These are phyloP conservation scores for Uria aalge DNA, from an alignment of 2,113 vertebrate genomes.

Conservation along the genomic window DNA sequence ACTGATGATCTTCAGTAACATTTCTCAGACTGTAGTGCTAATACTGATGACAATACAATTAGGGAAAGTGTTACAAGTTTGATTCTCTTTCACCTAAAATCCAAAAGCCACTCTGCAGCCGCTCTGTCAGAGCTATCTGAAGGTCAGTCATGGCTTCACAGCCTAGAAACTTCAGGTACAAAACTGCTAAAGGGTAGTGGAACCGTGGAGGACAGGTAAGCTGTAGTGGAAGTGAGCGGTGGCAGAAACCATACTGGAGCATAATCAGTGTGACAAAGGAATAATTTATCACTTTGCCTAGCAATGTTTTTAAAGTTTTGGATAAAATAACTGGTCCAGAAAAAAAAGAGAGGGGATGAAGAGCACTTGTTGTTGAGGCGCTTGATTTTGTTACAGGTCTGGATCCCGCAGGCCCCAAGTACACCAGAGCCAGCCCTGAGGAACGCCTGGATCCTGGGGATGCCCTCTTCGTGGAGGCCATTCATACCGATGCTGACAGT, in stretches of 20 bases:
- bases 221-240: fast-evolving
- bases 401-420: constrained; percentile 92
- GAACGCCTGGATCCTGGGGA: constrained; percentile 90
- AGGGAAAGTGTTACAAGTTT: background rate
- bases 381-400: constrained; percentile 75
- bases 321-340: background rate
- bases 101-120: background rate
- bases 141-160: background rate
- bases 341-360: background rate
- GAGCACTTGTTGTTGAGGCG: background rate
- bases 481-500: constrained; percentile 96
- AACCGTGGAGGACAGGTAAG: background rate
- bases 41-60: background rate
- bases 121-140: background rate
- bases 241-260: background rate
- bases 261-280: background rate
- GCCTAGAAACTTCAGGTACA: background rate
- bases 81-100: background rate
- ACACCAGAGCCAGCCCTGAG: constrained; percentile 81
- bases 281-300: background rate
- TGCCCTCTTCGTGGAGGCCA: constrained; percentile 91
- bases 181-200: background rate
- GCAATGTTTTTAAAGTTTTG: background rate
- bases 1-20: background rate
- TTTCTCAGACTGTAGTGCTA: background rate